Percentiles rank a stretch among this genome's conserved stretches.
phyloP scores from a whole-genome alignment of 2,113 vertebrate genomes.

The Pangasianodon gigas region DNA sequence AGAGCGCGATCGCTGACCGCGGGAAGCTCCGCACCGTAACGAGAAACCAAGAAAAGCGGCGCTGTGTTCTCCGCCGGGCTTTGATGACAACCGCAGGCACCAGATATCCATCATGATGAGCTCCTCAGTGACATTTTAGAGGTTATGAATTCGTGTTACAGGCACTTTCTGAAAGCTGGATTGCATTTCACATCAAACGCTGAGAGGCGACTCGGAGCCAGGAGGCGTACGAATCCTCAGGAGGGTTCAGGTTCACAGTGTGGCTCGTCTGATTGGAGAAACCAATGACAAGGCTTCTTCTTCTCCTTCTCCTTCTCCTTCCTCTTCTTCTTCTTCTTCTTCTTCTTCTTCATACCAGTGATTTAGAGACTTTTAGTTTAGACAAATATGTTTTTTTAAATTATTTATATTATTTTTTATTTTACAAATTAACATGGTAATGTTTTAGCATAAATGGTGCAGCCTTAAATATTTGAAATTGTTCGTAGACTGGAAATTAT shows the following conservation, averaged over 20 bases:
- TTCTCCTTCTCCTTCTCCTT: background rate
- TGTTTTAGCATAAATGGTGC: too few species aligned
- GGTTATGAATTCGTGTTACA: slow-evolving; percentile 39
- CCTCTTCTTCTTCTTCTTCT: background rate
- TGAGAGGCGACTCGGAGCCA: background rate
- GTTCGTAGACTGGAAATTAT: background rate
- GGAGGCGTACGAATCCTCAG: background rate
- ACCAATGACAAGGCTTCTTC: background rate
- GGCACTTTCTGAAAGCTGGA: slow-evolving; percentile 28
- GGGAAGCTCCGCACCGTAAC: slow-evolving; percentile 63
- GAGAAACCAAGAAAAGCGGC: slow-evolving; percentile 53
- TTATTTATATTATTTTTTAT: too few species aligned
- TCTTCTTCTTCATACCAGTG: background rate
- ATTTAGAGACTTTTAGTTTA: background rate
- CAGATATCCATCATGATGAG: slow-evolving; percentile 39
- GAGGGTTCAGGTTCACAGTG: background rate
- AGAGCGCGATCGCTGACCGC: slow-evolving; percentile 66
- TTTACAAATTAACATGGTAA: background rate
- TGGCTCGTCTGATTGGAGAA: background rate
- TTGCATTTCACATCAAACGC: slow-evolving; percentile 14
- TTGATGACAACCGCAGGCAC: slow-evolving; percentile 37
- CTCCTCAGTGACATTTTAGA: slow-evolving; percentile 40
- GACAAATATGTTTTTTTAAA: background rate
- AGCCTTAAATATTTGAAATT: background rate
- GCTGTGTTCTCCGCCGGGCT: slow-evolving; percentile 51